Conservation (phyloP, 2,888 invertebrate species). For the Aphodius sticticus region DNA sequence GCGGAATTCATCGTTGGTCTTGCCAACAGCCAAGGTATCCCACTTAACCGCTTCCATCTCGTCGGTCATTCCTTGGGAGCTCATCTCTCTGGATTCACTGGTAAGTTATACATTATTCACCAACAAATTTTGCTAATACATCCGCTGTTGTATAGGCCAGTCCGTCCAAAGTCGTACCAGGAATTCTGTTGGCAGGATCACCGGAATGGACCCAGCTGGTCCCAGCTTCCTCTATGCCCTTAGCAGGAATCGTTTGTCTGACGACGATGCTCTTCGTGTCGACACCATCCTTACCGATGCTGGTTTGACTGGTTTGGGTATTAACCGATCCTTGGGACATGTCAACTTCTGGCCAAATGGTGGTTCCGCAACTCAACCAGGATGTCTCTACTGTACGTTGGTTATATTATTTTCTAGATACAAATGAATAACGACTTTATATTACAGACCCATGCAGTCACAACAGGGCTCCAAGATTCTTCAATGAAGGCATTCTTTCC, state of each 20-base stretch:
- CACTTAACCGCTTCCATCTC: constrained; percentile 22
- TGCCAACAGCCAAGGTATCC: constrained; percentile 25
- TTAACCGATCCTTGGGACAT: constrained; percentile 29
- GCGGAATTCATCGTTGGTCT: constrained; percentile 26
- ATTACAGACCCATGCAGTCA: constrained; percentile 30
- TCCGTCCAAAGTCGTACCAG: constrained; percentile 11
- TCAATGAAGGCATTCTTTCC: constrained; percentile 28
- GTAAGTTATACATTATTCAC: constrained; percentile 13
- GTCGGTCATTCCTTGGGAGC: constrained; percentile 32
- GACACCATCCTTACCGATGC: constrained; percentile 31
- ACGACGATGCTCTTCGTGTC: constrained; percentile 27
- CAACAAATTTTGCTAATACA: background rate
- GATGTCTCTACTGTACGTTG: constrained; percentile 27
- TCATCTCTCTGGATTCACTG: constrained; percentile 34
- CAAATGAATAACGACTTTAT: background rate
- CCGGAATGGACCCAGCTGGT: constrained; percentile 30
- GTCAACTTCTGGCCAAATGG: constrained; percentile 34
- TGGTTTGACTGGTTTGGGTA: constrained; percentile 27
- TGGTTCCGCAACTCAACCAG: constrained; percentile 29
- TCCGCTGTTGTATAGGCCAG: constrained; percentile 12
- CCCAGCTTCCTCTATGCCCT: constrained; percentile 23
- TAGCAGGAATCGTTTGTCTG: constrained; percentile 23
- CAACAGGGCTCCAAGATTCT: constrained; percentile 26
- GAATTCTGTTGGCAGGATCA: constrained; percentile 27
- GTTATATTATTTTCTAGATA: background rate